Conservation (phyloP, 2,113 vertebrate species). For the Salvelinus alpinus region DNA sequence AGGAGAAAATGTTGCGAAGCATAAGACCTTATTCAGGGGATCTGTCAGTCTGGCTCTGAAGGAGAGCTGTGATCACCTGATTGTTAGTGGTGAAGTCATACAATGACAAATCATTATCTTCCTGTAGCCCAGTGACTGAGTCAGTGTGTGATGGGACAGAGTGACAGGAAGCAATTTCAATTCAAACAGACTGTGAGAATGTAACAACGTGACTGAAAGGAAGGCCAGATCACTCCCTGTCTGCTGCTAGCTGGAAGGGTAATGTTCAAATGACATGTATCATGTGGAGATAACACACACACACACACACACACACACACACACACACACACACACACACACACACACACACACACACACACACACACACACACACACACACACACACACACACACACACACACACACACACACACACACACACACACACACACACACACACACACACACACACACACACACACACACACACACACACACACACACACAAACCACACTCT, state of each 20-base stretch:
- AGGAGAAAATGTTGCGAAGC: no score
- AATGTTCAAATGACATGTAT: constrained; percentile 61
- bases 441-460: constrained; percentile 28
- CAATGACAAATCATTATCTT: not conserved
- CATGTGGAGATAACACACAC: constrained; percentile 16
- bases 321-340: no score
- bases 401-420: no score
- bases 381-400: constrained; percentile 9
- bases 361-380: constrained; percentile 24
- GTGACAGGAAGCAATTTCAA: not conserved
- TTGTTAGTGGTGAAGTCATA: not conserved
- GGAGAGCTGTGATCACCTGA: not conserved
- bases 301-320: not conserved
- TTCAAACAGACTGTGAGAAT: not conserved
- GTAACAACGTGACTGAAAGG: constrained; percentile 3
- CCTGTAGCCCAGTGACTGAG: not conserved
- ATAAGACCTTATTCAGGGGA: no score
- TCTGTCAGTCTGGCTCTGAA: not conserved
- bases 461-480: constrained; percentile 26
- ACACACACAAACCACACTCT: constrained; percentile 41
- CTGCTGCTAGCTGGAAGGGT: constrained; percentile 57
- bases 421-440: not conserved
- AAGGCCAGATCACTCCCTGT: constrained; percentile 51
- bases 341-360: constrained; percentile 8
- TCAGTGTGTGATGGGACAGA: not conserved